Percentiles rank a stretch among this genome's conserved stretches.
phyloP scores from a whole-genome alignment of 1,140 invertebrate genomes.

The Nautilus pompilius region DNA sequence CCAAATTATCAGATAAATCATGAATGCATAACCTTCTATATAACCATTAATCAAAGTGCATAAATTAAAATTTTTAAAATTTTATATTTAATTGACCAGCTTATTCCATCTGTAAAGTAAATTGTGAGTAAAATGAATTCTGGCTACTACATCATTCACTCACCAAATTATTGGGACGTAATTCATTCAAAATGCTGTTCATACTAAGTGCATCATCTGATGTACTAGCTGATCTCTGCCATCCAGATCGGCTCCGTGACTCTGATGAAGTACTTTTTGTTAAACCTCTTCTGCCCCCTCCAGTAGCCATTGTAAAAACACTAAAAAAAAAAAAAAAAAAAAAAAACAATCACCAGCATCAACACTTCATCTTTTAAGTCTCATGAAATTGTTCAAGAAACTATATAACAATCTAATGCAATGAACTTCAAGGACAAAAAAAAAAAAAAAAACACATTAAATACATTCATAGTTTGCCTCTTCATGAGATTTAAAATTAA shows the following conservation, averaged over 20 bases:
- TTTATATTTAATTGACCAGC: background rate
- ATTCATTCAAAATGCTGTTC: slow-evolving; percentile 40
- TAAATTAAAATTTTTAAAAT: background rate
- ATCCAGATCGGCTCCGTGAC: slow-evolving; percentile 24
- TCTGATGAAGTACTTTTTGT: slow-evolving; percentile 26
- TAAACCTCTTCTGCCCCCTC: slow-evolving; percentile 22
- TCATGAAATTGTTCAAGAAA: too few species aligned
- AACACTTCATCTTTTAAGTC: too few species aligned
- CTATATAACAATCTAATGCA: too few species aligned
- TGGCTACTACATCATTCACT: slow-evolving; percentile 3
- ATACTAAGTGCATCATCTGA: slow-evolving; percentile 45
- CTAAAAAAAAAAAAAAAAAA: slow-evolving; percentile 5
- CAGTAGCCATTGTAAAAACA: slow-evolving; percentile 36
- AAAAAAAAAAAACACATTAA: too few species aligned
- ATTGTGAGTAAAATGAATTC: background rate
- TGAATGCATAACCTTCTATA: background rate
- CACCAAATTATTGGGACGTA: slow-evolving; percentile 49
- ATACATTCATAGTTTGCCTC: too few species aligned
- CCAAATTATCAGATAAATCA: background rate
- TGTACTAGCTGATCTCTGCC: slow-evolving; percentile 38
- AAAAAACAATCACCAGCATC: too few species aligned
- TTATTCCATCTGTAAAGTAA: background rate
- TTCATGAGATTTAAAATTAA: too few species aligned
- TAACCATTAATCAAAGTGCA: background rate
- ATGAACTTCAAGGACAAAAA: too few species aligned